phyloP scores from a whole-genome alignment of 37 sponge, comb jelly and placozoan species.

The Spongilla lacustris region DNA sequence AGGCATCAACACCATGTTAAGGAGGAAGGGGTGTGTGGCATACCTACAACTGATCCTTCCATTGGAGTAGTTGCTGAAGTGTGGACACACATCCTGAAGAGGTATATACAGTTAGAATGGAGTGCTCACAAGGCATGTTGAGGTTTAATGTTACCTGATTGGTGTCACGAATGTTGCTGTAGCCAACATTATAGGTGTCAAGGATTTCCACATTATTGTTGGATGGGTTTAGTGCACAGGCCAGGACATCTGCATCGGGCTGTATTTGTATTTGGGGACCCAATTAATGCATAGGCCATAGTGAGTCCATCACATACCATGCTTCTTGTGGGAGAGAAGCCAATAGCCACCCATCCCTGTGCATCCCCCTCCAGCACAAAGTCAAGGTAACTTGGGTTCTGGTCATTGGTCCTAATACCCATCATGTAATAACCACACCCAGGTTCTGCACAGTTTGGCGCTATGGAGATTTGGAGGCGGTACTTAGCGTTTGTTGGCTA shows the following conservation, averaged over 20 bases:
- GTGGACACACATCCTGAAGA: constrained; percentile 6
- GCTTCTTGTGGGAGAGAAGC: constrained; percentile 31
- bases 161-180: background rate
- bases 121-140: background rate
- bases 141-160: background rate
- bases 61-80: background rate
- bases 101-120: background rate
- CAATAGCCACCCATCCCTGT: constrained; percentile 66
- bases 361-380: constrained; percentile 20
- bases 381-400: constrained; percentile 25
- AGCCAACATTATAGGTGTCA: constrained; percentile 9
- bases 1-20: too few relatives aligned
- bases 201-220: background rate
- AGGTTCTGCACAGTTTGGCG: background rate
- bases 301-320: background rate
- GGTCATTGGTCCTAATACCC: constrained; percentile 27
- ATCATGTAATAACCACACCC: constrained; percentile 14
- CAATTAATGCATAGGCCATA: background rate
- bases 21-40: background rate
- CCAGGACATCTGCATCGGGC: constrained; percentile 7
- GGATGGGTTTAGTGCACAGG: background rate
- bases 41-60: constrained; percentile 24
- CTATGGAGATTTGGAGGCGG: background rate
- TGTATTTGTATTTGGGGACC: background rate
- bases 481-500: background rate